A percentile compares a stretch with the other conserved stretches of the same genome.
phyloP scores from a whole-genome alignment of 2,888 invertebrate genomes.

The Idaea biselata region DNA sequence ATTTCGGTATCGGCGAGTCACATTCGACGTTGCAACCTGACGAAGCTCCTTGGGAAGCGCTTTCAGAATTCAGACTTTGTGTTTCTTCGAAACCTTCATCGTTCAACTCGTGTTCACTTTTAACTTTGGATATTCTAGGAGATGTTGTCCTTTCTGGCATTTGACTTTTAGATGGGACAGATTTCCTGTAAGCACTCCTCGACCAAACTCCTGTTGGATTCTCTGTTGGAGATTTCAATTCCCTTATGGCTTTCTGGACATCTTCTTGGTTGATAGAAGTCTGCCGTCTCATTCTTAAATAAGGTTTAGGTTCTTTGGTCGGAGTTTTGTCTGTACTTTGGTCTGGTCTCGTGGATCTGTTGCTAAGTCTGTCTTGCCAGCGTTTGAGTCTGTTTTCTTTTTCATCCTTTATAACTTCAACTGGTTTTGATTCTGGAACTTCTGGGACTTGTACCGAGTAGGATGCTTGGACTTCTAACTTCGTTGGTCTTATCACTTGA shows the following conservation, averaged over 20 bases:
- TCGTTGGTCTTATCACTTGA: conserved; percentile 73
- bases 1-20: conserved; percentile 76
- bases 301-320: conserved; percentile 69
- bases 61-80: conserved; percentile 92
- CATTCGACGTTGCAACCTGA: conserved; percentile 86
- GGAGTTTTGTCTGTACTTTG: conserved; percentile 70
- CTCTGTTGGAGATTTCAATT: conserved; percentile 83
- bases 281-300: conserved; percentile 81
- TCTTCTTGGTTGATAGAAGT: conserved; percentile 87
- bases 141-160: conserved; percentile 59
- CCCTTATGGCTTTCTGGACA: conserved; percentile 84
- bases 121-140: conserved; percentile 76
- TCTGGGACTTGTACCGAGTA: conserved; percentile 67
- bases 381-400: conserved; percentile 82
- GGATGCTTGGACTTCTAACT: conserved; percentile 75
- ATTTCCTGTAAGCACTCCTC: conserved; percentile 68
- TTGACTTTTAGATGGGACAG: conserved; percentile 40
- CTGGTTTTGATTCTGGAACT: conserved; percentile 64
- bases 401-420: conserved; percentile 69
- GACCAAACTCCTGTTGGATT: conserved; percentile 82
- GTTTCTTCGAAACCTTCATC: conserved; percentile 96
- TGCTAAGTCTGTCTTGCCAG: conserved; percentile 86
- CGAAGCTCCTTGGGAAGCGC: conserved; percentile 91
- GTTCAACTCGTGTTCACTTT: conserved; percentile 86
- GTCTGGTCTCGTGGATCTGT: conserved; percentile 24